Conservation (phyloP, 1,140 invertebrate genomes). For the Drosophila nebulosa region DNA sequence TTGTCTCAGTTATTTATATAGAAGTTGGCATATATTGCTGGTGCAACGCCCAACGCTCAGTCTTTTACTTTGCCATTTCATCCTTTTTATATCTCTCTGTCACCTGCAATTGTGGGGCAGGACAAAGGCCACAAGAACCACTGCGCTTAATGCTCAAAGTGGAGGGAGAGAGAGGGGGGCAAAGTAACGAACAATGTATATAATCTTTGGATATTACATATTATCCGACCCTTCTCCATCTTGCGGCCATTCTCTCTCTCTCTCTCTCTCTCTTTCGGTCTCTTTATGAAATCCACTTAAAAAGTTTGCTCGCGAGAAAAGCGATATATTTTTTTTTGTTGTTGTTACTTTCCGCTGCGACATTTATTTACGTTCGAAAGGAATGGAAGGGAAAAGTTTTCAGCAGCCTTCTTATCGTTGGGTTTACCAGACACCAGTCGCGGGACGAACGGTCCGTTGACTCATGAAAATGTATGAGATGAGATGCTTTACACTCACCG, state of each 20-base stretch:
- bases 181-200: constrained; percentile 18
- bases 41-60: constrained; percentile 31
- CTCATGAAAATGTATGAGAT: constrained; percentile 49
- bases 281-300: constrained; percentile 74
- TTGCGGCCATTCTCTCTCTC: not conserved
- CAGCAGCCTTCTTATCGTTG: constrained; percentile 30
- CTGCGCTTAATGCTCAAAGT: constrained; percentile 26
- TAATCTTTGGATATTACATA: constrained; percentile 73
- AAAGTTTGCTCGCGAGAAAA: constrained; percentile 58
- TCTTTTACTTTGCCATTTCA: constrained; percentile 25
- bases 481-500: constrained; percentile 59
- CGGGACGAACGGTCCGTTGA: constrained; percentile 34
- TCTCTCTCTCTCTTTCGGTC: not conserved
- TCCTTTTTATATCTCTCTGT: not conserved
- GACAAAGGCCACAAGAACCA: constrained; percentile 59
- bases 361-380: constrained; percentile 63
- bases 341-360: constrained; percentile 33
- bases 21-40: constrained; percentile 47
- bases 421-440: not conserved
- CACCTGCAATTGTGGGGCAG: constrained; percentile 46
- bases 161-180: too few relatives aligned
- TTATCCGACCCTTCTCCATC: constrained; percentile 46
- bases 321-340: constrained; percentile 13
- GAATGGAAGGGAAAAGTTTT: constrained; percentile 56
- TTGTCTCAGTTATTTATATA: constrained; percentile 35